Conservation (phyloP, 2,113 vertebrate genomes). For the Pogonocichla stellata region DNA sequence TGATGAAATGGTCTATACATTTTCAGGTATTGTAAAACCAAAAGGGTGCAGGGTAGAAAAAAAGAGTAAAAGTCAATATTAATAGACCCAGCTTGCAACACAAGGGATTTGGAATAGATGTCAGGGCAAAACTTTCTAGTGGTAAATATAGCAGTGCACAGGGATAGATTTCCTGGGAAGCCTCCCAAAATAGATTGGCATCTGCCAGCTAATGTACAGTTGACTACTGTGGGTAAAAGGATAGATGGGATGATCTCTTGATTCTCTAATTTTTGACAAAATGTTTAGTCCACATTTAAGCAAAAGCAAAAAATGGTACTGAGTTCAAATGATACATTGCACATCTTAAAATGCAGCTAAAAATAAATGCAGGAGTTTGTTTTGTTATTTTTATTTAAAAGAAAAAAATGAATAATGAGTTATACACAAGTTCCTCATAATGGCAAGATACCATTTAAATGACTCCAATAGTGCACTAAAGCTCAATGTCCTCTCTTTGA, state of each 20-base stretch:
- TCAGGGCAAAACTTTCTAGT: not conserved
- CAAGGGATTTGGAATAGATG: not conserved
- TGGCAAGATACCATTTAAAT: not conserved
- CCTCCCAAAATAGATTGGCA: not conserved
- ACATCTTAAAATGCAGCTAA: not conserved
- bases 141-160: not conserved
- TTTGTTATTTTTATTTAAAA: not conserved
- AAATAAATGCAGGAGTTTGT: not conserved
- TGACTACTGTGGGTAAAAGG: not conserved
- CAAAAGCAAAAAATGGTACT: not conserved
- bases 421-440: not conserved
- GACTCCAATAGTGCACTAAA: not conserved
- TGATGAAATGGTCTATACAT: not conserved
- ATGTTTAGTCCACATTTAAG: not conserved
- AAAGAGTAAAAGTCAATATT: not conserved
- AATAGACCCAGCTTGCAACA: not conserved
- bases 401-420: not conserved
- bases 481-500: not conserved
- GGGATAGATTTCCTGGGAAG: conserved; percentile 9
- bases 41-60: not conserved
- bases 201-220: not conserved
- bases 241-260: not conserved
- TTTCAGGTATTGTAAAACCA: not conserved
- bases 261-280: not conserved
- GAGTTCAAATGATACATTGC: not conserved